Percentiles rank a stretch among this genome's conserved stretches.
Conservation (phyloP, 2,113 vertebrate genomes). For the Promerops cafer region DNA sequence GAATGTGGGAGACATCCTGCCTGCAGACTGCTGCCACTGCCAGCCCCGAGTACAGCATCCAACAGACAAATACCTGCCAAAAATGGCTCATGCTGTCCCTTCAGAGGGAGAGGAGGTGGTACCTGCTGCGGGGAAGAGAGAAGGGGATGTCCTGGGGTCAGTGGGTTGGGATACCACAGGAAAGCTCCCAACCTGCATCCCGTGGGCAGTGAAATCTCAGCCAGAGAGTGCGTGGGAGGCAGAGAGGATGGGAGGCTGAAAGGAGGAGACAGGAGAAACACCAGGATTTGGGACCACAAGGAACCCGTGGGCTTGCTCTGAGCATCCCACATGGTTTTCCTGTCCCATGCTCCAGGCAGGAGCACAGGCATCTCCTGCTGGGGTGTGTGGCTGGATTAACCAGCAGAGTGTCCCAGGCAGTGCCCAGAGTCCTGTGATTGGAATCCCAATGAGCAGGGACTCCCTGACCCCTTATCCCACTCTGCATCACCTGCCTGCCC, state of each 20-base stretch:
- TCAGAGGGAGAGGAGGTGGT: not conserved
- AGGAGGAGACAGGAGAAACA: not conserved
- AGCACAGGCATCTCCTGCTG: not conserved
- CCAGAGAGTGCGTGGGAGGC: fast-evolving
- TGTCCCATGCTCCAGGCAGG: not conserved
- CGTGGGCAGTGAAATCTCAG: fast-evolving
- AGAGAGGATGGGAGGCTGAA: not conserved
- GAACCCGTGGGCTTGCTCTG: not conserved
- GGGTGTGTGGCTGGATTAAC: not conserved
- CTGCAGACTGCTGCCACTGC: not conserved
- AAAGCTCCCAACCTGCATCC: not conserved
- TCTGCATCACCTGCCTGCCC: not conserved
- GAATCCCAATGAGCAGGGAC: fast-evolving
- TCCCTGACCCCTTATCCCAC: too few relatives aligned
- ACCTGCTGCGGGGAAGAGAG: not conserved
- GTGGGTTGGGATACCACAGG: not conserved
- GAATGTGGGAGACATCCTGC: too few relatives aligned
- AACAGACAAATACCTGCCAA: not conserved
- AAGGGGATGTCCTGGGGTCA: not conserved
- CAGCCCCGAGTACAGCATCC: fast-evolving
- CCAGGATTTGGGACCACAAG: not conserved
- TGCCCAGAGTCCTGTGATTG: fast-evolving
- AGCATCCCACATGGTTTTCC: not conserved
- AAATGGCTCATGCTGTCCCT: not conserved
- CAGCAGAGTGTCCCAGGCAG: not conserved